A percentile compares a stretch with the other conserved stretches of the same genome.
Evolutionary conservation across 2,888 invertebrate species (phyloP).

Genomic region (Dicyrtomina minuta): DNA sequence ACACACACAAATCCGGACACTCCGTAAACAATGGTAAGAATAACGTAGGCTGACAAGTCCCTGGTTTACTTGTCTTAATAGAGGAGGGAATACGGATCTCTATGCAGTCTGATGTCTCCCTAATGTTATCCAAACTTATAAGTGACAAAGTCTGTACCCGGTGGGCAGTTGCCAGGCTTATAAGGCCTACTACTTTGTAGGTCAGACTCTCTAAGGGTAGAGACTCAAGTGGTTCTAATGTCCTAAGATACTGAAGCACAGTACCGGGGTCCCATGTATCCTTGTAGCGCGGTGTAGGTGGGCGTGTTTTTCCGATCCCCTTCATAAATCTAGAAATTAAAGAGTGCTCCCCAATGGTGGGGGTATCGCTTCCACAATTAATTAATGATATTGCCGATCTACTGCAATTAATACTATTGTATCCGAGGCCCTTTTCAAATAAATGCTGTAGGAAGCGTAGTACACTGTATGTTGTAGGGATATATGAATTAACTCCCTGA

Average conservation of each 20-base stretch:
- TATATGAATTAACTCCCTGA: not conserved
- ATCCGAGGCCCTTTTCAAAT: no score
- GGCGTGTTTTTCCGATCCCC: no score
- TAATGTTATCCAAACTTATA: conserved; percentile 25
- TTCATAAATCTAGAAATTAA: conserved; percentile 31
- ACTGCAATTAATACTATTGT: conserved; percentile 29
- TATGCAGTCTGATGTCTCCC: not conserved
- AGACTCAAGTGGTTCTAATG: not conserved
- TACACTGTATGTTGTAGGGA: not conserved
- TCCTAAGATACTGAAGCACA: conserved; percentile 17
- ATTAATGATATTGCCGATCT: conserved; percentile 35
- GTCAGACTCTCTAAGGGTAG: conserved; percentile 14
- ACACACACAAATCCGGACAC: conserved; percentile 28
- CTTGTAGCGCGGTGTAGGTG: conserved; percentile 27
- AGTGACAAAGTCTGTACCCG: no score
- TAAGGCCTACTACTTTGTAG: conserved; percentile 25
- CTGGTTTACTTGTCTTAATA: conserved; percentile 23
- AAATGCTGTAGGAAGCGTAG: conserved; percentile 18
- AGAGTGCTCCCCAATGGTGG: conserved; percentile 25
- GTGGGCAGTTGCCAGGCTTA: conserved; percentile 31
- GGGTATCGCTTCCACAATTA: no score
- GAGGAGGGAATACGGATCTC: conserved; percentile 4
- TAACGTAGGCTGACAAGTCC: conserved; percentile 21
- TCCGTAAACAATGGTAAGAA: conserved; percentile 7
- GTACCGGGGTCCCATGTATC: conserved; percentile 26